Evolutionary conservation across 2,113 vertebrate species (phyloP).

Genomic region (Polypterus senegalus): DNA sequence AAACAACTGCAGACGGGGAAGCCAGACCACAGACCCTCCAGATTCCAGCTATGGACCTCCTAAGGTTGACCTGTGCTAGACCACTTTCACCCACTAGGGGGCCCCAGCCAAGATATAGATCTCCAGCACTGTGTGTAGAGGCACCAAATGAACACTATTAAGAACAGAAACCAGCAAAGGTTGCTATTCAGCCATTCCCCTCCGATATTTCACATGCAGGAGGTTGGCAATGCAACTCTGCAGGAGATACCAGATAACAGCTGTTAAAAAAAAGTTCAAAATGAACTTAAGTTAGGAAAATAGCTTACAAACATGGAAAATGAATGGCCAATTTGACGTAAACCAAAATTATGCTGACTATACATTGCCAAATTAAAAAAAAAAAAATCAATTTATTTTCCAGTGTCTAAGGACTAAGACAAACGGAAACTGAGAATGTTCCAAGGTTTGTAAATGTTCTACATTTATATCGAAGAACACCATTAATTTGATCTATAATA

Average conservation of each 20-base stretch:
- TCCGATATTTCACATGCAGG: conserved; percentile 7
- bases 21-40: conserved; percentile 66
- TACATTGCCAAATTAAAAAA: too few species aligned
- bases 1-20: conserved; percentile 48
- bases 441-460: too few species aligned
- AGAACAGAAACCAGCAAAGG: conserved; percentile 75
- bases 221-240: conserved; percentile 53
- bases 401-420: too few species aligned
- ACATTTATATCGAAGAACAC: too few species aligned
- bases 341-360: neutral
- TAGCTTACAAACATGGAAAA: neutral
- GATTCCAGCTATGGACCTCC: conserved; percentile 63
- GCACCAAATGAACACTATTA: conserved; percentile 86
- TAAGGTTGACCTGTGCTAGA: conserved; percentile 92
- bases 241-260: conserved; percentile 66
- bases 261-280: conserved; percentile 64
- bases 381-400: too few species aligned
- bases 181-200: conserved; percentile 41
- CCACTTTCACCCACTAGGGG: conserved; percentile 67
- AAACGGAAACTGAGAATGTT: too few species aligned
- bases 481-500: too few species aligned
- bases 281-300: conserved; percentile 32
- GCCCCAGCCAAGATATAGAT: conserved; percentile 85
- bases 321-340: neutral
- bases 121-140: conserved; percentile 81